Evolutionary conservation across 2,888 invertebrate species (phyloP).

Genomic region (Oligia latruncula): DNA sequence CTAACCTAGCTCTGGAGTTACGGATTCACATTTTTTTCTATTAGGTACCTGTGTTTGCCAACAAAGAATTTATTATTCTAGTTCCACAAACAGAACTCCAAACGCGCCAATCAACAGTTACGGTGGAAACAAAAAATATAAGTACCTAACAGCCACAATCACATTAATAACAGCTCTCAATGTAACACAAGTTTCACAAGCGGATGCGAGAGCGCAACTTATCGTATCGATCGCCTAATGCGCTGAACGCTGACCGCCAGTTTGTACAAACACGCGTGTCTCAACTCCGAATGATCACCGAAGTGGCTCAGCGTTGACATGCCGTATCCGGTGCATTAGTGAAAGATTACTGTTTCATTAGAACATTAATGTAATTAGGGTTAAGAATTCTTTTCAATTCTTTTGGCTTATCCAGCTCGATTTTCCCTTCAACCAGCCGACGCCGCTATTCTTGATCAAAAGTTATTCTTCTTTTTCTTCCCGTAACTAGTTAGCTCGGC

Average conservation of each 20-base stretch:
- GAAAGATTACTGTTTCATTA: conserved; percentile 37
- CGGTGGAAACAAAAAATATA: conserved; percentile 38
- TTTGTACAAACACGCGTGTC: conserved; percentile 69
- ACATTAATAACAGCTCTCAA: conserved; percentile 50
- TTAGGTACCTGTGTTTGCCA: too few relatives aligned
- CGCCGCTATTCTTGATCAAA: not conserved
- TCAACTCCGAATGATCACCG: conserved; percentile 54
- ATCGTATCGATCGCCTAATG: conserved; percentile 70
- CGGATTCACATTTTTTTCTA: too few relatives aligned
- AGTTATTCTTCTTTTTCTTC: not conserved
- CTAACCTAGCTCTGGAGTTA: too few relatives aligned
- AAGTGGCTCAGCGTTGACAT: conserved; percentile 55
- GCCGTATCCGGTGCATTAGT: conserved; percentile 56
- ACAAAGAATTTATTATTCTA: not conserved
- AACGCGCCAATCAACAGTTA: conserved; percentile 21
- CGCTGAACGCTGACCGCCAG: conserved; percentile 69
- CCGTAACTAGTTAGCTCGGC: not conserved
- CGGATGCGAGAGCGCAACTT: conserved; percentile 68
- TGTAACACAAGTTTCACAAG: conserved; percentile 68
- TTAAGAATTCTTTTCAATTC: conserved; percentile 1
- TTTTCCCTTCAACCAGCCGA: not conserved
- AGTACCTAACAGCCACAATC: conserved; percentile 31
- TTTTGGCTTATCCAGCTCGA: not conserved
- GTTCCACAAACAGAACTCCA: conserved; percentile 1
- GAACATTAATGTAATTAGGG: conserved; percentile 47